Evolutionary conservation across 1,140 invertebrate genomes (phyloP), one percentile per base, ranked within the genome.

Genomic region (Hyles vespertilio): DNA sequence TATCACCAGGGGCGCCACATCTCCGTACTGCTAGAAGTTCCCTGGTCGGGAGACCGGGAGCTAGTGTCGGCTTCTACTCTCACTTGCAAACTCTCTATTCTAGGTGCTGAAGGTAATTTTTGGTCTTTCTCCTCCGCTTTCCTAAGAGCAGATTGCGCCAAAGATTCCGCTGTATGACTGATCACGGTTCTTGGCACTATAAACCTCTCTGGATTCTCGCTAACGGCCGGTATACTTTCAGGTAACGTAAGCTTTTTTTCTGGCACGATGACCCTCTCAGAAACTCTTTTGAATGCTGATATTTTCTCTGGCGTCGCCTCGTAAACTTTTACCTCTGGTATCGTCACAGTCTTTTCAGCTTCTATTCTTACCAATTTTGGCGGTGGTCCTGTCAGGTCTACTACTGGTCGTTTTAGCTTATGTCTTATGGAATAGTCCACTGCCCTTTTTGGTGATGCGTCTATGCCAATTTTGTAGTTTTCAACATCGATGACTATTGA

Each of bases 401-500:
- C 5, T 3, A 68, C 67, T 10, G 85, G 74, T 48, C 86, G 61
- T 64, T 89, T 89, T 51, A 86, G 60, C 48, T 89, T 87, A 10
- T 83, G 70, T 50, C 86, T 64, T 10, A 87, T 80, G 0, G 85
- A 85, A 54, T 89, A 89, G 58, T 89, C 86, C 1, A 89, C 80
- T 4, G 83, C 81, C 11, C 84, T 67, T 67, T 89, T 89, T 0
- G 86, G 86, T 3, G 86, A 89, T 3, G 84, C 86, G 33, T 89
- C 86, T 2, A 89, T 89, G 3, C 84, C 84, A 5, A 89, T 89
- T 65, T 87, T 89, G 54, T 89, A 89, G 51, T 89, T 89, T 58
- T 89, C 86, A 3, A 89, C 86, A 50, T 89, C 86, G 48, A 89
- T 89, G 5, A 89, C 80, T 56, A 89, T 89, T 4, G 86, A 89